A percentile compares a stretch with the other conserved stretches of the same genome.
phyloP scores from a whole-genome alignment of 2,888 invertebrate genomes.

The Latrodectus elegans region DNA sequence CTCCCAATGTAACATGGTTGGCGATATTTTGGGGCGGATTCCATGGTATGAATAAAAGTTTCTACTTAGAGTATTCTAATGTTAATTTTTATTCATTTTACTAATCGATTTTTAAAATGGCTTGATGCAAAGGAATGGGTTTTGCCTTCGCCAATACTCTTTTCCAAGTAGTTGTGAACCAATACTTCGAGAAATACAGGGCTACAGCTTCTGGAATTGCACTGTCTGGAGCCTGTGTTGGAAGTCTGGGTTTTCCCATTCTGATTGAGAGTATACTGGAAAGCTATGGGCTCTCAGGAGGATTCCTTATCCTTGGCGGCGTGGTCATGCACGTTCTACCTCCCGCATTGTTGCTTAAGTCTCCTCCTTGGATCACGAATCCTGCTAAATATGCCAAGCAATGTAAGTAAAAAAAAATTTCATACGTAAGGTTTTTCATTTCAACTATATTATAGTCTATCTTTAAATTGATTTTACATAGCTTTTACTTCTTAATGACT shows the following conservation, averaged over 20 bases:
- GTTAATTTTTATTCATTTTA: neutral
- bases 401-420: neutral
- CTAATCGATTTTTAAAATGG: neutral
- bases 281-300: slow-evolving; percentile 12
- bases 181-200: slow-evolving; percentile 41
- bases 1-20: slow-evolving; percentile 23
- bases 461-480: neutral
- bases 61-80: neutral
- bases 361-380: slow-evolving; percentile 30
- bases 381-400: neutral
- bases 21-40: slow-evolving; percentile 33
- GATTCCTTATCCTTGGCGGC: slow-evolving; percentile 26
- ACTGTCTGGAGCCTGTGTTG: slow-evolving; percentile 37
- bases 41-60: slow-evolving; percentile 6
- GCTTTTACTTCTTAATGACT: no score
- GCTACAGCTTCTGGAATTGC: slow-evolving; percentile 44
- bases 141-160: slow-evolving; percentile 26
- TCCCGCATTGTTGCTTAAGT: slow-evolving; percentile 6
- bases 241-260: slow-evolving; percentile 26
- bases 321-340: slow-evolving; percentile 43
- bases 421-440: neutral
- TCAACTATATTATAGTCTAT: neutral
- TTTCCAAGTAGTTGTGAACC: slow-evolving; percentile 22
- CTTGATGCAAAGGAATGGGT: slow-evolving; percentile 22
- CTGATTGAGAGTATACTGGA: slow-evolving; percentile 25